Evolutionary conservation across 2,113 vertebrate species (phyloP).

Genomic region (Oenanthe melanoleuca): DNA sequence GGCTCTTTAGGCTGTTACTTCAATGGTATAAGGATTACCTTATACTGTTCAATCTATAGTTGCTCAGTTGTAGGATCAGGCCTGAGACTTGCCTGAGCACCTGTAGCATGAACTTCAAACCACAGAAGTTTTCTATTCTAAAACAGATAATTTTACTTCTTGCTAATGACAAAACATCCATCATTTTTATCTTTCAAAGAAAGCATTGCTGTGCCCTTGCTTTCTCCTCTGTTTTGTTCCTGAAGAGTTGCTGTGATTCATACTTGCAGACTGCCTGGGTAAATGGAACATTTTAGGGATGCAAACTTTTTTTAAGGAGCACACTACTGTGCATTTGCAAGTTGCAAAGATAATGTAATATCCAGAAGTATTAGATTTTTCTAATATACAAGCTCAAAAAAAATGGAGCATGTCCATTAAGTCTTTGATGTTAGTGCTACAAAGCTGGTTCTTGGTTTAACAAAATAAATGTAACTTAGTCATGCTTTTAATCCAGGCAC

Average conservation of each 20-base stretch:
- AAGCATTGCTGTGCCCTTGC: not conserved
- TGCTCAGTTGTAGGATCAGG: not conserved
- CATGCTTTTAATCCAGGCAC: conserved; percentile 20
- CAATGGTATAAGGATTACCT: not conserved
- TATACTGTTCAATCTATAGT: not conserved
- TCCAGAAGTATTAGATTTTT: not conserved
- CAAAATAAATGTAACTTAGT: conserved; percentile 25
- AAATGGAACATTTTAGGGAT: not conserved
- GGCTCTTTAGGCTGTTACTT: not conserved
- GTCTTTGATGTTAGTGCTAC: conserved; percentile 42
- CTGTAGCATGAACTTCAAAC: not conserved
- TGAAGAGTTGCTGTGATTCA: not conserved
- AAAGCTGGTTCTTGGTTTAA: not conserved
- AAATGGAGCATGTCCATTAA: conserved; percentile 13
- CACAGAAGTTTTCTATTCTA: not conserved
- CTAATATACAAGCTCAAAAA: not conserved
- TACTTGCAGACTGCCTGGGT: not conserved
- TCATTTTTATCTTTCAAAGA: not conserved
- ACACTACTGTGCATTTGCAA: not conserved
- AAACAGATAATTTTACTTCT: not conserved
- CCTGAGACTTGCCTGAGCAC: not conserved
- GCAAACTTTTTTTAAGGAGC: not conserved
- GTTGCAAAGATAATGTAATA: not conserved
- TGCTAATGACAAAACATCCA: not conserved
- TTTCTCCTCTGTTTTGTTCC: not conserved